Evolutionary conservation across 2,797 vertebrate genomes (phyloP).

Genomic region (Siniperca undulata): DNA sequence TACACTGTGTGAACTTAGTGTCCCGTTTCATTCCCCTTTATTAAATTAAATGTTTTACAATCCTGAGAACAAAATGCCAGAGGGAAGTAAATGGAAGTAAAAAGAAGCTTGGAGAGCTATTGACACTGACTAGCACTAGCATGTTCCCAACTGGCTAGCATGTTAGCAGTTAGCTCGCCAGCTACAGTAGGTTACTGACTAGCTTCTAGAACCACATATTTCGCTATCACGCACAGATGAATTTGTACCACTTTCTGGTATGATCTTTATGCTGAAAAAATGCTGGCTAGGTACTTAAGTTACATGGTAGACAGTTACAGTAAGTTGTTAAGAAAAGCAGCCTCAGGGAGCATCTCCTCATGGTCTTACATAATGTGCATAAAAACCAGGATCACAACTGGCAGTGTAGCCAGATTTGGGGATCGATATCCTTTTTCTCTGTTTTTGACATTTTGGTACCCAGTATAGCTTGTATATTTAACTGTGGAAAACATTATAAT

Average conservation of each 20-base stretch:
- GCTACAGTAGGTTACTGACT: background rate
- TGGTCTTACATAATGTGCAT: background rate
- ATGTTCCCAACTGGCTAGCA: too few species aligned
- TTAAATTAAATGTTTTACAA: background rate
- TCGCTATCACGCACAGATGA: background rate
- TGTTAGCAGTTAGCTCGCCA: background rate
- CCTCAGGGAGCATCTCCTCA: background rate
- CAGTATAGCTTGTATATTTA: slow-evolving; percentile 3
- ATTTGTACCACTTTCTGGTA: background rate
- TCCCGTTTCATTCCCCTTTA: background rate
- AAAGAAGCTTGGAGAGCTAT: background rate
- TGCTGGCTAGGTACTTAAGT: background rate
- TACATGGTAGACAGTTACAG: background rate
- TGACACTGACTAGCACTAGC: background rate
- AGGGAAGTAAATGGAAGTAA: background rate
- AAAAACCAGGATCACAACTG: slow-evolving; percentile 20
- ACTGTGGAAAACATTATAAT: slow-evolving; percentile 31
- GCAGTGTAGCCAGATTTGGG: background rate
- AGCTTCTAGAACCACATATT: too few species aligned
- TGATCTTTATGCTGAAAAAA: background rate
- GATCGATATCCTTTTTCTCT: background rate
- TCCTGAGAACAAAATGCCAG: background rate
- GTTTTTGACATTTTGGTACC: slow-evolving; percentile 12
- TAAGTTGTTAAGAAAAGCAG: background rate
- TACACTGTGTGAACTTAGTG: background rate